phyloP scores from a whole-genome alignment of 2,888 invertebrate genomes.

The Hydriomena furcata region DNA sequence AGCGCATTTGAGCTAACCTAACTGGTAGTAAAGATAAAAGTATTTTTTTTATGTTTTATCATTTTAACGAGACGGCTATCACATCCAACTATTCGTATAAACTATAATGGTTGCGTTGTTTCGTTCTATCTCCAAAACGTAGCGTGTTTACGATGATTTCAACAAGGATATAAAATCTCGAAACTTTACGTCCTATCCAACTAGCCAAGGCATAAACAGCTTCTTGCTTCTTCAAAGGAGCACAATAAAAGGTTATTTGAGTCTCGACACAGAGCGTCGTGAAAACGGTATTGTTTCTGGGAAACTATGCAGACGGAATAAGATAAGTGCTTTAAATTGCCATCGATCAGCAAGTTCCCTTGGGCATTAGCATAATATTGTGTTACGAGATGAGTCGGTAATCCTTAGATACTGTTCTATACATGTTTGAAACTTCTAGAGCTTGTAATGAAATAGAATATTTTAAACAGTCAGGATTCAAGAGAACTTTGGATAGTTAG shows the following conservation, averaged over 20 bases:
- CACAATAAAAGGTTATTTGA: constrained; percentile 28
- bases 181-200: constrained; percentile 27
- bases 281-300: constrained; percentile 30
- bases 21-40: no score
- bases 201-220: constrained; percentile 26
- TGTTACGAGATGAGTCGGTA: constrained; percentile 7
- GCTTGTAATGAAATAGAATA: no score
- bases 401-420: background rate
- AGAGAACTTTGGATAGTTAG: no score
- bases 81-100: background rate
- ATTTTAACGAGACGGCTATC: no score
- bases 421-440: no score
- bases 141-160: constrained; percentile 26
- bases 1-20: no score
- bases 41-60: no score
- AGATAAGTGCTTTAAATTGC: constrained; percentile 29
- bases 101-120: background rate
- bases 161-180: constrained; percentile 28
- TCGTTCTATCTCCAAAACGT: constrained; percentile 13
- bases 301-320: constrained; percentile 27
- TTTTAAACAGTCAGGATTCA: no score
- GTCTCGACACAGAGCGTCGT: constrained; percentile 12
- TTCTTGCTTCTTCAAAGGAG: constrained; percentile 27
- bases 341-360: constrained; percentile 27
- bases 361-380: constrained; percentile 16